Base-by-base conservation (phyloP, 2,888 invertebrate genomes). In the Scaptomyza reducta region DNA sequence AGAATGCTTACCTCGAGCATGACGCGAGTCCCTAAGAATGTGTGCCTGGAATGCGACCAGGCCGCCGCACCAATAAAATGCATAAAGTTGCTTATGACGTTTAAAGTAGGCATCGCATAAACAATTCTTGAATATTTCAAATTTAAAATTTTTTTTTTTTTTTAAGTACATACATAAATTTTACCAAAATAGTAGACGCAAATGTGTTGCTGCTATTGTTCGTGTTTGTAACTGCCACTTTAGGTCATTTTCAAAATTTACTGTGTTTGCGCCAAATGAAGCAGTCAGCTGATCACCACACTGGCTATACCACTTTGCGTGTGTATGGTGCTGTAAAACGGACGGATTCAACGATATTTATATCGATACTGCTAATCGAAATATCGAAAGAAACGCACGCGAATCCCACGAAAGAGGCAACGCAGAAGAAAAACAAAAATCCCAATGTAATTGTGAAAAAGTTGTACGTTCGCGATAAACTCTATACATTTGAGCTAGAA, bases 391-490 rank as follows among this genome's bases (percentile, higher is more conserved):
- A 42, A 42, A 45, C 53, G 44, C 60, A 57, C 31, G 41, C 59
- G 44, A 57, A 57, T 40, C 47, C 42, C 40, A 57, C 47, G 42
- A 54, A 67, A 41, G 58, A 63, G 56, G 59, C 45, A 49, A 67
- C 67, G 70, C 56, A 73, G 55, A 81, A 62, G 42, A 68, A 70
- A 69, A 79, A 79, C 62, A 70, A 74, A 72, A 77, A 68, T 69
- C 47, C 54, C 70, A 72, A 57, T 54, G 53, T 25, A 64, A 57
- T 65, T 72, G 87, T 67, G 74, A 74, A 87, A 83, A 89, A 89
- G 71, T 81, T 65, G 68, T 71, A 82, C 78, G 74, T 82, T 78
- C 72, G 75, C 53, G 68, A 54, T 68, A 55, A 70, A 46, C 40
- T 49, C 29, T 33, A 49, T 18, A 35, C 27, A 13, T 45, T 58